Evolutionary conservation across 2,888 invertebrate genomes (phyloP).

Genomic region (Operophtera brumata): DNA sequence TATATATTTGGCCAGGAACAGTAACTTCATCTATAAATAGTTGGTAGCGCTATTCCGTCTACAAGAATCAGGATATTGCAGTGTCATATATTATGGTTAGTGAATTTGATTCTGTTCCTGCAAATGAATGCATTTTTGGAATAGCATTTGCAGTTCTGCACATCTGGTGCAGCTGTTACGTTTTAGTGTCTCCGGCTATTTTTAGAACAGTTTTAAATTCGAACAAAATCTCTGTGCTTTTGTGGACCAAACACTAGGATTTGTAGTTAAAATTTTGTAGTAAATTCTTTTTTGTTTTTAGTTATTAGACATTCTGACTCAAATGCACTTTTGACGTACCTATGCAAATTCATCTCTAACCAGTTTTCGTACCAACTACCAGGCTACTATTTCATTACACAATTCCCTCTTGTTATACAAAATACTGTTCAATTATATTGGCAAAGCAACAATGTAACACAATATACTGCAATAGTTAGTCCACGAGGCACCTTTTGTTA

Average conservation of each 20-base stretch:
- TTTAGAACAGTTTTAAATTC: background rate
- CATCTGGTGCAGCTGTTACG: background rate
- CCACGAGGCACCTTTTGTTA: slow-evolving; percentile 8
- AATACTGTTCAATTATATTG: background rate
- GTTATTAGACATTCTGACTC: background rate
- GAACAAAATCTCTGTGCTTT: background rate
- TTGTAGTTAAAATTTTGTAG: background rate
- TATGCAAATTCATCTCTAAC: background rate
- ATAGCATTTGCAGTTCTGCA: background rate
- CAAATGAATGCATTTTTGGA: slow-evolving; percentile 3
- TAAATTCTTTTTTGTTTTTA: background rate
- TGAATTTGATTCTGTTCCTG: background rate
- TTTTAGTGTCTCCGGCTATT: background rate
- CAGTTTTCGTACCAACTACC: background rate
- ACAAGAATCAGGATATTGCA: no score
- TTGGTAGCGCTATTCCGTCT: no score
- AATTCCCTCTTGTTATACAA: background rate
- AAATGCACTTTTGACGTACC: background rate
- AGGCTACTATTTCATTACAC: background rate
- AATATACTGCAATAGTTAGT: background rate
- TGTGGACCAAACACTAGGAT: background rate
- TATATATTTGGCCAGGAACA: no score
- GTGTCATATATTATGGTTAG: no score
- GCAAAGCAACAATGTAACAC: slow-evolving; percentile 13
- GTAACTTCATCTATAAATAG: no score